Evolutionary conservation across 1,140 invertebrate species (phyloP).

Genomic region (Melipona quadrifasciata): DNA sequence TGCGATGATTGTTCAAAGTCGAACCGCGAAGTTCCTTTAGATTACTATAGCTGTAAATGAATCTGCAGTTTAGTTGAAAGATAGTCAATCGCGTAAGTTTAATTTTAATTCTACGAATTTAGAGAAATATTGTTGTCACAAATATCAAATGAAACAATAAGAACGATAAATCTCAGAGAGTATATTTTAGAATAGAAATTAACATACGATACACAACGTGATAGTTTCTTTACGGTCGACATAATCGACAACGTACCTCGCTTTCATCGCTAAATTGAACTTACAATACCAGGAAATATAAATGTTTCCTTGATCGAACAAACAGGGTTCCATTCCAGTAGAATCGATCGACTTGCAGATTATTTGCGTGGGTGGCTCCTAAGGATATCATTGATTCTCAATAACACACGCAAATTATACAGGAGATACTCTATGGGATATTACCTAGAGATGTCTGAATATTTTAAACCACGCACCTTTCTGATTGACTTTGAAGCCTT

Average conservation of each 20-base stretch:
- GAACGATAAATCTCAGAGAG: too few relatives aligned
- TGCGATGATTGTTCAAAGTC: too few relatives aligned
- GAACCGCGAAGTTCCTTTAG: too few relatives aligned
- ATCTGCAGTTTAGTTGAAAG: too few relatives aligned
- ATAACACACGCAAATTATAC: conserved; percentile 14
- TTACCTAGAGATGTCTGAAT: conserved; percentile 4
- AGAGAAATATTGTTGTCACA: too few relatives aligned
- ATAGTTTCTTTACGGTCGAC: background rate
- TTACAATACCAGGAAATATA: background rate
- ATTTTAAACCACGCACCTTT: background rate
- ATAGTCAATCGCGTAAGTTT: too few relatives aligned
- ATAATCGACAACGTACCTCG: background rate
- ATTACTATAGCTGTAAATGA: too few relatives aligned
- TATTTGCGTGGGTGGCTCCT: conserved; percentile 22
- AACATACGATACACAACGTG: too few relatives aligned
- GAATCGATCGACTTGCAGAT: background rate
- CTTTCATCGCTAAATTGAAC: background rate
- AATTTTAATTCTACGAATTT: too few relatives aligned
- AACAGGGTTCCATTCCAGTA: background rate
- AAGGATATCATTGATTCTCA: conserved; percentile 37
- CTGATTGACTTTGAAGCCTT: conserved; percentile 22
- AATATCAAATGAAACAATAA: too few relatives aligned
- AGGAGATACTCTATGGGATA: background rate
- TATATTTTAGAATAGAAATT: too few relatives aligned
- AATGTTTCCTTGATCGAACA: background rate